Base-by-base conservation (phyloP, 2,888 invertebrate species). In the Mesochorus sp. region DNA sequence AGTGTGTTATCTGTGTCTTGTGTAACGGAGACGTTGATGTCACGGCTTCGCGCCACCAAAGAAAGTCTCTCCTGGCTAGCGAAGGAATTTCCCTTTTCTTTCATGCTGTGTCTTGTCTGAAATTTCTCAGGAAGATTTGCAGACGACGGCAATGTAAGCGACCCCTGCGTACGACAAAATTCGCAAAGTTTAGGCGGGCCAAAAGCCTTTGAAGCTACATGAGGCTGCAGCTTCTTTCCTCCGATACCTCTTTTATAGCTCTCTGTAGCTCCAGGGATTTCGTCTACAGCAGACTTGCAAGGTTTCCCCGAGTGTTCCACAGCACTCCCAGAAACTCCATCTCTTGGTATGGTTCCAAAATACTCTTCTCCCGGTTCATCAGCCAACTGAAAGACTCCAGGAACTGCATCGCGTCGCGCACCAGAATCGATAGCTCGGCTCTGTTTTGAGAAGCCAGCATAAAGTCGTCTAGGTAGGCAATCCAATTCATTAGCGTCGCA, bases 401-500 rank as follows among this genome's bases (percentile, higher is more conserved):
- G 2, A 72, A 17, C 0, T 72, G 5, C n/a, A 81, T 42, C 19
- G 66, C 68, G 31, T 68, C 47, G 24, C 0, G 24, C n/a, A 42
- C 55, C 44, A 75, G 81, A 3, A 51, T 12, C 3, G 2, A 8
- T 10, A 81, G 34, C 5, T 28, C 70, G 49, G 64, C 51, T 64
- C 66, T 71, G 76, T 80, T 12, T 49, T 82, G 78, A 47, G 74
- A 78, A 55, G 55, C 82, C 49, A 80, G 64, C 2, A 83, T 71
- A 17, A 82, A 73, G 21, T 79, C 79, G 79, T 79, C 79, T 12
- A 79, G 64, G 39, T 83, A 82, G 0, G 84, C 84, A n/a, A 84
- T 66, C 82, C 82, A 85, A 31, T 84, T 84, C 74, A 83, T 83
- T 17, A 85, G 47, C 3, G 75, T 70, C 12, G 83, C 75, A 51